Conservation (phyloP, 2,113 vertebrate species). For the Crotalus viridis region DNA sequence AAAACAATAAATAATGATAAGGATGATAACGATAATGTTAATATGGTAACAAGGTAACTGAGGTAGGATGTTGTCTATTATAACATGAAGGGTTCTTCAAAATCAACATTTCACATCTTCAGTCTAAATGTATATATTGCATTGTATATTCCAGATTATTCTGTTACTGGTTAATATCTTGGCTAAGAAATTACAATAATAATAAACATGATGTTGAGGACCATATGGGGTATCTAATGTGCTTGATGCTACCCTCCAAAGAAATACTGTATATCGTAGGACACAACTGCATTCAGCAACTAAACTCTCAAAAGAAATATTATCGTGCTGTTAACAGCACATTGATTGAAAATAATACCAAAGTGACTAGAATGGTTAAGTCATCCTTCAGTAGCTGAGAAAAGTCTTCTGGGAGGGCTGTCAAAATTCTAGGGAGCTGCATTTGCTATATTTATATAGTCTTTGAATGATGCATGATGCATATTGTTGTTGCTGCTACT, state of each 20-base stretch:
- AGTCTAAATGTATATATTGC: not conserved
- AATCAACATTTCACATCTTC: not conserved
- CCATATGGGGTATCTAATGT: not conserved
- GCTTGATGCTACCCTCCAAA: not conserved
- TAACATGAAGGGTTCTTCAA: not conserved
- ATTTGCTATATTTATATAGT: not conserved
- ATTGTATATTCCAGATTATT: not conserved
- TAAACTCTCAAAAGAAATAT: not conserved
- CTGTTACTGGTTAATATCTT: not conserved
- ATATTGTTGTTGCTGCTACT: not conserved
- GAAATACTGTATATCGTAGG: not conserved
- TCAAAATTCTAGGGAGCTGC: not conserved
- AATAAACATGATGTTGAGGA: not conserved
- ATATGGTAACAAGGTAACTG: not conserved
- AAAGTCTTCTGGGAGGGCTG: not conserved
- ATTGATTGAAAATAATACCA: not conserved
- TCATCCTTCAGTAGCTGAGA: conserved; percentile 9
- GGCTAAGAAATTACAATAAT: not conserved
- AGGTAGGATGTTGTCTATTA: not conserved
- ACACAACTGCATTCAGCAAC: not conserved
- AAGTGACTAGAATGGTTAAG: not conserved
- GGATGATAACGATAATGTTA: too few relatives aligned
- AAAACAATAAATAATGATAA: not conserved
- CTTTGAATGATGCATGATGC: not conserved
- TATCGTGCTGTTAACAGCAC: not conserved